Evolutionary conservation across 2,113 vertebrate species (phyloP).

Genomic region (Atrichornis clamosus): DNA sequence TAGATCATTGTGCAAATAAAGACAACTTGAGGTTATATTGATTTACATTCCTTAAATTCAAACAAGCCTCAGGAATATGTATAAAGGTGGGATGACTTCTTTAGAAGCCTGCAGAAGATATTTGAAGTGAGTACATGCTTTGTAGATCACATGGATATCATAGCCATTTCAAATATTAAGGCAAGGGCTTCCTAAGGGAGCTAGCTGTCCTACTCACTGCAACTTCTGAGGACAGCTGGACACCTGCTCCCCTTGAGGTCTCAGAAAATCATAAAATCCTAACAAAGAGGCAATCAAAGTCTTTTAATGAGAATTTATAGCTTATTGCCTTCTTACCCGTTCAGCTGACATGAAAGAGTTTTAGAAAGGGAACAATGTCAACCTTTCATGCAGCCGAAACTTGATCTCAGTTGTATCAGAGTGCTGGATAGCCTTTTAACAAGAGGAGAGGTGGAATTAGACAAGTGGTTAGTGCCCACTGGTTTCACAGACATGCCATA

Average conservation of each 20-base stretch:
- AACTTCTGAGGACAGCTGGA: not conserved
- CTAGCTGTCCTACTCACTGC: not conserved
- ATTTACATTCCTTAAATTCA: constrained; percentile 26
- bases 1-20: constrained; percentile 35
- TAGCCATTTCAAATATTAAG: not conserved
- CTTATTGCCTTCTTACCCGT: not conserved
- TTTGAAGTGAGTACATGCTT: not conserved
- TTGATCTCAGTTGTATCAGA: not conserved
- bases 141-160: not conserved
- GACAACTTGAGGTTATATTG: constrained; percentile 6
- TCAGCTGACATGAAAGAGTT: not conserved
- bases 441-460: not conserved
- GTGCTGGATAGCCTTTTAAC: not conserved
- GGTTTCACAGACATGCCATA: not conserved
- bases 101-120: not conserved
- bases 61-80: constrained; percentile 9
- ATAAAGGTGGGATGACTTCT: not conserved
- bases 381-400: not conserved
- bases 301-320: not conserved
- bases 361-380: not conserved
- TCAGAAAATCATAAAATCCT: not conserved
- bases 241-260: not conserved
- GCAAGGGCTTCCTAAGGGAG: not conserved
- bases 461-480: not conserved
- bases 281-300: not conserved